Percentiles rank a stretch among this genome's conserved stretches.
phyloP scores from a whole-genome alignment of 2,888 invertebrate species.

The Strigamia crassipes region DNA sequence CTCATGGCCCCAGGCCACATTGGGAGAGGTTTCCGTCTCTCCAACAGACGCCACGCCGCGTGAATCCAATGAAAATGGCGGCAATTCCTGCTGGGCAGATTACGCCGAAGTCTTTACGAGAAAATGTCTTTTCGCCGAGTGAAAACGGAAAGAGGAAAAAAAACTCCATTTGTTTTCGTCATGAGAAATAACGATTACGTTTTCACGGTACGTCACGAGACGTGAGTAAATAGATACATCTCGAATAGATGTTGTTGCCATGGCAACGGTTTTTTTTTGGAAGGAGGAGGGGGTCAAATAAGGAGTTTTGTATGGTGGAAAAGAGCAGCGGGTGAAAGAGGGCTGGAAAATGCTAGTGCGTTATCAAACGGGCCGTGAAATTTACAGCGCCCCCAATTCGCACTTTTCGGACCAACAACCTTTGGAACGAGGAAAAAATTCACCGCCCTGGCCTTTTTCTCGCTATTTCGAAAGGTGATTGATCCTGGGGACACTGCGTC shows the following conservation, averaged over 20 bases:
- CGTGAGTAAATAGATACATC: background rate
- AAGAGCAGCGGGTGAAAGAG: background rate
- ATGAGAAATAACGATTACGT: background rate
- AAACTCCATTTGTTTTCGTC: background rate
- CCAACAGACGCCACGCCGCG: background rate
- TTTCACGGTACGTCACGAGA: too few species aligned
- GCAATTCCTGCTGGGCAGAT: conserved; percentile 19
- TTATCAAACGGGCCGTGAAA: background rate
- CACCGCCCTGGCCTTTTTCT: background rate
- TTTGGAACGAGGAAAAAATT: background rate
- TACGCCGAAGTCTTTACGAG: background rate
- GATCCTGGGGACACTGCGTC: background rate
- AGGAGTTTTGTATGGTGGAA: background rate
- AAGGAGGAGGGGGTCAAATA: too few species aligned
- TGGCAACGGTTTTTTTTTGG: background rate
- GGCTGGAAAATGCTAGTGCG: background rate
- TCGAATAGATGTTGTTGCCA: too few species aligned
- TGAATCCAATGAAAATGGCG: conserved; percentile 19
- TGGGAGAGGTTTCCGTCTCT: background rate
- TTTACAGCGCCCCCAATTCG: background rate
- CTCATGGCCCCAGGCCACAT: background rate
- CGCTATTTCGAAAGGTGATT: background rate
- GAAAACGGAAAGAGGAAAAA: background rate
- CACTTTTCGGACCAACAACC: conserved; percentile 19
- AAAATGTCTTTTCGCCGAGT: too few species aligned